Evolutionary conservation across 2,113 vertebrate genomes (phyloP).

Genomic region (Alectura lathami): DNA sequence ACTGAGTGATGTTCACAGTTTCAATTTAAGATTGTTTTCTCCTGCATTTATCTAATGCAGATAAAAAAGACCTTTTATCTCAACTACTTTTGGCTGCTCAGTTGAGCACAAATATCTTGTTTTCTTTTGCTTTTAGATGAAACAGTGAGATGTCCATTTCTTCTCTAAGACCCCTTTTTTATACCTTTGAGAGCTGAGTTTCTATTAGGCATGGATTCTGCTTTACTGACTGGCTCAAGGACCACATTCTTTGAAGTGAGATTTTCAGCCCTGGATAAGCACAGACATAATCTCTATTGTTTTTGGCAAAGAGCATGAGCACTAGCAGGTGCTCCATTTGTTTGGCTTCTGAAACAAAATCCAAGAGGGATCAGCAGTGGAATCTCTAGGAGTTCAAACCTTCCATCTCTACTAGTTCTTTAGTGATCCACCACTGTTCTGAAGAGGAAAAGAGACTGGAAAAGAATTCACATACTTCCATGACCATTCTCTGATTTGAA

Average conservation of each 20-base stretch:
- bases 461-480: not conserved
- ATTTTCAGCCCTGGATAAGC: not conserved
- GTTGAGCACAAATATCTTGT: not conserved
- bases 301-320: constrained; percentile 3
- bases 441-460: not conserved
- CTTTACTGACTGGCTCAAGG: not conserved
- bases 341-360: not conserved
- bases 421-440: not conserved
- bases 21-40: not conserved
- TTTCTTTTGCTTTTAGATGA: not conserved
- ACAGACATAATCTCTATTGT: not conserved
- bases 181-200: not conserved
- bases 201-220: not conserved
- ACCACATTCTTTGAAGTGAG: not conserved
- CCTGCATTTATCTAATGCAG: not conserved
- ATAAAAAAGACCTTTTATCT: not conserved
- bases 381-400: not conserved
- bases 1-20: not conserved
- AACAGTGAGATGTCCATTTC: not conserved
- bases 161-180: not conserved
- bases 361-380: not conserved
- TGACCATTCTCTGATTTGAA: not conserved
- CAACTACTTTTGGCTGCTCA: not conserved
- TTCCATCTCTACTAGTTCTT: not conserved
- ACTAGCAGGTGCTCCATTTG: constrained; percentile 33